Percentiles rank a stretch among this genome's conserved stretches.
phyloP scores from a whole-genome alignment of 2,888 invertebrate species.

The Tryphoninae sp. region DNA sequence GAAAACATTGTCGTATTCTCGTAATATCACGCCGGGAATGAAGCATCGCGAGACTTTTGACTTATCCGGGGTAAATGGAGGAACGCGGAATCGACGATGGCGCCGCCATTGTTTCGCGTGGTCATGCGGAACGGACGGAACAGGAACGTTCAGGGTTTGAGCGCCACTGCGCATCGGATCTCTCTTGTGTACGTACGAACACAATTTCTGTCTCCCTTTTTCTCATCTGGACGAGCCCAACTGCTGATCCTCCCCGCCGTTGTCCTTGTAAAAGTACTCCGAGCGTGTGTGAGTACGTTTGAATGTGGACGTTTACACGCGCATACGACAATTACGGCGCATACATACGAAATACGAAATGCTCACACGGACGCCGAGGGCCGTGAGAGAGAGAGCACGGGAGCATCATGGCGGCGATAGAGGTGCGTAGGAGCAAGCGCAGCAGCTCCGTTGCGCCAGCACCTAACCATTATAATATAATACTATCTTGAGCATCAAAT shows the following conservation, averaged over 20 bases:
- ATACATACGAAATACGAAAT: slow-evolving; percentile 28
- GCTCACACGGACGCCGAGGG: not conserved
- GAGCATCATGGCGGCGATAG: slow-evolving; percentile 2
- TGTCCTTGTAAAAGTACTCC: slow-evolving; percentile 9
- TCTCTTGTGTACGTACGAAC: not conserved
- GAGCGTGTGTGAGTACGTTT: slow-evolving; percentile 56
- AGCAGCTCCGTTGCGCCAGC: slow-evolving; percentile 38
- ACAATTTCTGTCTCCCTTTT: not conserved
- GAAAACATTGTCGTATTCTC: not conserved
- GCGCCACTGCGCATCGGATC: slow-evolving; percentile 25
- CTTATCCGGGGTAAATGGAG: slow-evolving; percentile 37
- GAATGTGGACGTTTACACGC: slow-evolving; percentile 18
- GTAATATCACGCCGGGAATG: not conserved
- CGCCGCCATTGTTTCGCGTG: slow-evolving; percentile 12
- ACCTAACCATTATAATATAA: slow-evolving; percentile 22
- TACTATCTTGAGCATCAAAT: slow-evolving; percentile 33
- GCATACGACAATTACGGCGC: slow-evolving; percentile 3
- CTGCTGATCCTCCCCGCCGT: not conserved
- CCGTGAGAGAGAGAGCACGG: slow-evolving; percentile 22
- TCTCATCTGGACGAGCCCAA: not conserved
- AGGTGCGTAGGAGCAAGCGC: slow-evolving; percentile 25
- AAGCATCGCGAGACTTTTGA: slow-evolving; percentile 14
- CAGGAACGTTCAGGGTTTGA: slow-evolving; percentile 19
- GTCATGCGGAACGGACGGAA: slow-evolving; percentile 1
- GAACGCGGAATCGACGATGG: not conserved